Evolutionary conservation across 2,113 vertebrate species (phyloP), one percentile per base, ranked within the genome.

Genomic region (Mystacornis crossleyi): DNA sequence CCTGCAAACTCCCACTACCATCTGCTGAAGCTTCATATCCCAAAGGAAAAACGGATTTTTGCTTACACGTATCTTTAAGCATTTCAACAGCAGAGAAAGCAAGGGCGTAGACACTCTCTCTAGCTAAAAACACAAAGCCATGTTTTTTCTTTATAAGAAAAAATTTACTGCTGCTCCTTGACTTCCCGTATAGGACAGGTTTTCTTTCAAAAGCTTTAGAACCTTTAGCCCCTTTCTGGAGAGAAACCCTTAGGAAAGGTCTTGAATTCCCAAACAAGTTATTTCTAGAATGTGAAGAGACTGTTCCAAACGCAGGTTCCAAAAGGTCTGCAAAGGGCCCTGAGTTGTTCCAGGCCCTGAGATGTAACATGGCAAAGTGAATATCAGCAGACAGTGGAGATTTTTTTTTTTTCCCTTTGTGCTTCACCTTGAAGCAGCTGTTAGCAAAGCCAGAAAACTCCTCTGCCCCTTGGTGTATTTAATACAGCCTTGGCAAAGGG

Each of bases 401-500:
- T 36, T 48, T 51, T 70, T 80, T 28, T n/a, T n/a, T n/a, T 66
- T 80, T 62, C 64, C 31, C 89, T 80, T 97, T 95, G 75, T 93
- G 36, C 31, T 92, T 97, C 96, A 96, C 94, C 96, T 96, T 97
- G 93, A 95, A 94, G 72, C 89, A 96, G 94, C 91, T 92, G 89
- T 92, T 84, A 78, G 69, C 60, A 82, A 90, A 86, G 47, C 64
- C 64, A 83, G 94, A 83, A 65, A 66, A 86, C 50, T 74, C 81
- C 58, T 91, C 81, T 95, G 83, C 75, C 73, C 88, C 84, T 86
- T 54, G 50, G 81, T 64, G 69, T 80, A 89, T 95, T 89, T 42
- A 60, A 90, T 38, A 67, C 34, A 86, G 84, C 58, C 70, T 92
- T 87, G 91, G 77, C 93, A 96, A 90, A 93, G 60, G 48, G 69